These are phyloP conservation scores for Drosophila quinaria DNA, from an alignment of 2,888 invertebrate genomes.

Conservation along the genomic window DNA sequence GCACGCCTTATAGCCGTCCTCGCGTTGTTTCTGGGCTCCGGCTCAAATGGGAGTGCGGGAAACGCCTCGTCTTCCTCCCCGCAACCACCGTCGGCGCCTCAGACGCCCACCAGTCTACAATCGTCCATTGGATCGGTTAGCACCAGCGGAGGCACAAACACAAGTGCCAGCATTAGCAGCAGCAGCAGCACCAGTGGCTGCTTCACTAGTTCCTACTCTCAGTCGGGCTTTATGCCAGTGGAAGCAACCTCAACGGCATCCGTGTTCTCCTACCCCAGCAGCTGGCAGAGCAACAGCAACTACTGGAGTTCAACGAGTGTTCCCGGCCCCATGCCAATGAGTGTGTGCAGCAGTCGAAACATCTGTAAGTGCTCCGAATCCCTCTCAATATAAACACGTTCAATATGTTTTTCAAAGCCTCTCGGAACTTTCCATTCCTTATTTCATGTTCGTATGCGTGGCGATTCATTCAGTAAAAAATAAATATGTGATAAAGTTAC, in stretches of 20 bases:
- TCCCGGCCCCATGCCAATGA: conserved; percentile 78
- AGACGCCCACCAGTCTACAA: conserved; percentile 81
- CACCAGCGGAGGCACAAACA: conserved; percentile 48
- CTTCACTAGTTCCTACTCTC: conserved; percentile 81
- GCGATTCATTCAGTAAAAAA: too few relatives aligned
- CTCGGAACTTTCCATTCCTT: too few relatives aligned
- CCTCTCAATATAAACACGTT: neutral
- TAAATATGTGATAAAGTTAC: too few relatives aligned
- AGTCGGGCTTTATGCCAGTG: conserved; percentile 84
- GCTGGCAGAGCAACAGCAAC: conserved; percentile 83
- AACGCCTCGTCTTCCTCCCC: conserved; percentile 77
- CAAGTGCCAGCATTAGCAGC: conserved; percentile 46
- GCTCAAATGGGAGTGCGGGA: conserved; percentile 74
- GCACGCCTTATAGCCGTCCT: conserved; percentile 82
- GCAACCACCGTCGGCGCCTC: conserved; percentile 83
- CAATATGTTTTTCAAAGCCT: too few relatives aligned
- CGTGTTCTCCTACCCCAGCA: conserved; percentile 84
- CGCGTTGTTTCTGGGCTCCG: conserved; percentile 75
- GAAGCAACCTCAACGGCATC: conserved; percentile 83
- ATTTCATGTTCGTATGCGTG: too few relatives aligned
- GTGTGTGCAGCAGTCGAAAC: conserved; percentile 71
- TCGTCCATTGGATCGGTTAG: conserved; percentile 60
- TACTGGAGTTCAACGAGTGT: conserved; percentile 84
- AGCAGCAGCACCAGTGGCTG: conserved; percentile 40
- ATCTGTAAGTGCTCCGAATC: conserved; percentile 59